Evolutionary conservation across 2,797 vertebrate genomes (phyloP).

Genomic region (Cuniculus paca): DNA sequence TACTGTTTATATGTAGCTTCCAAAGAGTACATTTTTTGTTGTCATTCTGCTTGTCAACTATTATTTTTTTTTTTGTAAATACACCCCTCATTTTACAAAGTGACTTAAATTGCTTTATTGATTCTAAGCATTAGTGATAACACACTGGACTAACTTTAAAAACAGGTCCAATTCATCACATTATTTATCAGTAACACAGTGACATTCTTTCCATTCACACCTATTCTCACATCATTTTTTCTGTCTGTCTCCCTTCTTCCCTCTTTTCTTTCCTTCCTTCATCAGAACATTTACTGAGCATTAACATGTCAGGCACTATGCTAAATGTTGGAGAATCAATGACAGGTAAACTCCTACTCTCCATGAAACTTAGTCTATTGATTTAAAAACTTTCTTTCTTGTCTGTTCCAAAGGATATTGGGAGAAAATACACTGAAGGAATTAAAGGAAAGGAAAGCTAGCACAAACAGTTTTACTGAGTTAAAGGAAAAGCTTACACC

Average conservation of each 20-base stretch:
- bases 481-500: constrained; percentile 52
- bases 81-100: constrained; percentile 52
- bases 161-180: neutral
- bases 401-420: constrained; percentile 50
- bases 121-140: constrained; percentile 11
- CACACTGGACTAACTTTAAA: neutral
- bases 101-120: constrained; percentile 44
- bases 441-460: constrained; percentile 56
- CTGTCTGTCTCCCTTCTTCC: neutral
- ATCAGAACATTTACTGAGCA: constrained; percentile 35
- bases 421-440: constrained; percentile 26
- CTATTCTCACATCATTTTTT: neutral
- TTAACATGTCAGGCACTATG: neutral
- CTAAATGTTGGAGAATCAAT: neutral
- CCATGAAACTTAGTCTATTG: constrained; percentile 22
- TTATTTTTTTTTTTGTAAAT: constrained; percentile 54
- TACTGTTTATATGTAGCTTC: neutral
- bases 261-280: neutral
- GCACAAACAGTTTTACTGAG: neutral
- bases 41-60: neutral
- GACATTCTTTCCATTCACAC: neutral
- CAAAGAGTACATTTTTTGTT: neutral
- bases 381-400: constrained; percentile 34
- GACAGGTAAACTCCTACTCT: constrained; percentile 35
- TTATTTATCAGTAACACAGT: constrained; percentile 36